Evolutionary conservation across 2,888 invertebrate genomes (phyloP), one percentile per base, ranked within the genome.

Genomic region (Tenthredo mesomela): DNA sequence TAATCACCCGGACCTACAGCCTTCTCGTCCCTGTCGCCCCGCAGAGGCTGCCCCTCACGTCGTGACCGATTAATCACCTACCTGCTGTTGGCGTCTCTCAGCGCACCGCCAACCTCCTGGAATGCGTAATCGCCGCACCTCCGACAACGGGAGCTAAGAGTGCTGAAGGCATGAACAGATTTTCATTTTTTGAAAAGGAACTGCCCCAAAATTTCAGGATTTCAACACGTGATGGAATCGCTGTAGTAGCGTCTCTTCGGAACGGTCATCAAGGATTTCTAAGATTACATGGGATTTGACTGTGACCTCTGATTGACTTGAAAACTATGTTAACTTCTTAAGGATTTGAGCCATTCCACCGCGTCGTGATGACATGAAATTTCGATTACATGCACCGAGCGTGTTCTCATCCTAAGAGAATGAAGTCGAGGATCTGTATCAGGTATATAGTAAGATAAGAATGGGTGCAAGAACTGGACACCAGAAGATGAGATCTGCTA

Each of bases 1-100:
- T 91, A 91, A 91, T 90, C 91, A 89, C 89, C 89, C 89, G 87
- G 82, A 70, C 61, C 58, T 54, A 18, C 82, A 82, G 40, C 80
- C n/a, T 61, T 40, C 29, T 73, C 71, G n/a, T 29, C 43, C 71
- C 43, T 15, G 67, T 18, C 29, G 29, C 15, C 29, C 33, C 15
- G 29, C 18, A 33, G 29, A 67, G 67, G 67, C 33, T 67, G 33
- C 71, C 40, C 71, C 71, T 73, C 71, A 21, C 71, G 47, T 50
- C 77, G 77, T 77, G 77, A 77, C 77, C 77, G 77, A 77, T 77
- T 77, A 77, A 77, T 77, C 77, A 77, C 77, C 77, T 54, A 77
- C 77, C 54, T 54, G 50, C 77, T 40, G 77, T 50, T 77, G 77
- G 77, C 77, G 54, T 77, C 77, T 50, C 77, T 77, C 50, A 40